phyloP scores from a whole-genome alignment of 2,113 vertebrate species.

The Elgaria multicarinata region DNA sequence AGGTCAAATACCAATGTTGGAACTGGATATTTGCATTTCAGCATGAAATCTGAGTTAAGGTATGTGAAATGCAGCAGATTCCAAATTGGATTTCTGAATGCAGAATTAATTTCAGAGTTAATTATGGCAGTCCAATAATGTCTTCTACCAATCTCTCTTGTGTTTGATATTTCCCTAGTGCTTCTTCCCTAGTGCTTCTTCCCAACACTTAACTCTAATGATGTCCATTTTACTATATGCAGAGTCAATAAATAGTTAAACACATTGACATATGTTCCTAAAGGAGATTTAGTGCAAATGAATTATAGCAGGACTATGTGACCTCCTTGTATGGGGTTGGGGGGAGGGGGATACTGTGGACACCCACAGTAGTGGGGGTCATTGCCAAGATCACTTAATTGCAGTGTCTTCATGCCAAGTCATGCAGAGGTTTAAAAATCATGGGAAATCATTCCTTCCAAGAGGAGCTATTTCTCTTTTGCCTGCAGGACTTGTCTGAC shows the following conservation, averaged over 20 bases:
- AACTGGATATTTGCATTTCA: constrained; percentile 9
- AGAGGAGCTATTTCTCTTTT: background rate
- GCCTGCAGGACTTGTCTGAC: background rate
- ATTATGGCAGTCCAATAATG: background rate
- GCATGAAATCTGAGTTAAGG: constrained; percentile 15
- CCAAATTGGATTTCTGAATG: background rate
- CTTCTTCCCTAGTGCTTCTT: background rate
- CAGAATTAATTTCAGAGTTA: background rate
- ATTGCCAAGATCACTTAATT: background rate
- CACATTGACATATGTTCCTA: background rate
- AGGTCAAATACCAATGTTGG: background rate
- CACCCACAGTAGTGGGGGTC: background rate
- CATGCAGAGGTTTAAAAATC: background rate
- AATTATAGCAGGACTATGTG: too few species aligned
- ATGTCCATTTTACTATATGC: background rate
- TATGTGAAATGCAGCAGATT: background rate
- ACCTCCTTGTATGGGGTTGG: background rate
- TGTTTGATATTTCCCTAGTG: background rate
- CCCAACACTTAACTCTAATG: background rate
- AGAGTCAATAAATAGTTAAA: background rate
- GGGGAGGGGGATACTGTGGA: background rate
- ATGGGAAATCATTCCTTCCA: background rate
- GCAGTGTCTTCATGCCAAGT: background rate
- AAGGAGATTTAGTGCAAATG: background rate
- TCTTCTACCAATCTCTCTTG: background rate